These are phyloP conservation scores for Neosilurus mollespiculum DNA, from an alignment of 2,797 vertebrate species.

Conservation along the genomic window DNA sequence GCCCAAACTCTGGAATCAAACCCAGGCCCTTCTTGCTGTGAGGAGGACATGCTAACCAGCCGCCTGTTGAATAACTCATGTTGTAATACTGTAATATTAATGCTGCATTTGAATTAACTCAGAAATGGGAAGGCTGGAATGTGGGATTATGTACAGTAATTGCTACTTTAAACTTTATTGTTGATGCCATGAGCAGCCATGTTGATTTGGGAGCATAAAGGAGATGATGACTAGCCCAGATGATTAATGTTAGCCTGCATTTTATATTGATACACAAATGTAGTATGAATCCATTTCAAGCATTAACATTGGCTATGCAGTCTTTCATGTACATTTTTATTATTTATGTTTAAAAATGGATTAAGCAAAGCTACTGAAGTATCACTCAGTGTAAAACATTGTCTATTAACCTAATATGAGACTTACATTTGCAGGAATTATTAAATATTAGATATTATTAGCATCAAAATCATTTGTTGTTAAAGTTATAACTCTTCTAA, in stretches of 20 bases:
- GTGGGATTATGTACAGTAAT: background rate
- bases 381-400: background rate
- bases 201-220: background rate
- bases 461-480: background rate
- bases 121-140: background rate
- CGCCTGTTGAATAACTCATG: background rate
- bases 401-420: background rate
- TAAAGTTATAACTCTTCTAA: background rate
- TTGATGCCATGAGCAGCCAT: background rate
- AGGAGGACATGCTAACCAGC: no score
- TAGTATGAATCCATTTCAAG: background rate
- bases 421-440: background rate
- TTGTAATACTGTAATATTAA: no score
- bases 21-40: no score
- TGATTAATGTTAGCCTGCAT: background rate
- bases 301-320: no score
- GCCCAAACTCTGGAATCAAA: no score
- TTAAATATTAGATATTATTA: background rate
- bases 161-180: background rate
- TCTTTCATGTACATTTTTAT: background rate
- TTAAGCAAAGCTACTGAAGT: background rate
- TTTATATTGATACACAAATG: background rate
- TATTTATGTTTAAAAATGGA: background rate
- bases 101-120: background rate
- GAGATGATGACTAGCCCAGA: no score